Percentiles rank a stretch among this genome's conserved stretches.
These are phyloP conservation scores for Heliothis virescens DNA, from an alignment of 1,140 invertebrate species.

Conservation along the genomic window DNA sequence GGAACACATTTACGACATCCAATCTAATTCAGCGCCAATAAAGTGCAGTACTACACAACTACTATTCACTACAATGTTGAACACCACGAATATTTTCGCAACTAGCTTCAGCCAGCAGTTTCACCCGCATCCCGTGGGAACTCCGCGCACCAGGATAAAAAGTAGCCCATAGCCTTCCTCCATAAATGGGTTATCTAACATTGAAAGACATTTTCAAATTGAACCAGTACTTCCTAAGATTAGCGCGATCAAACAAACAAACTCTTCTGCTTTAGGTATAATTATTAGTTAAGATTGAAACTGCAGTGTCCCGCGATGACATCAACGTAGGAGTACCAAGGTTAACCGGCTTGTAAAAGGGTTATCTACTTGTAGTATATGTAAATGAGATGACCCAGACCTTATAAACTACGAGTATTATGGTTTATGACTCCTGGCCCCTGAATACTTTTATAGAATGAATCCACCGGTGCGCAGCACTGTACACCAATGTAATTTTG, in stretches of 20 bases:
- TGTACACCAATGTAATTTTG: too few species aligned
- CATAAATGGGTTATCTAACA: too few species aligned
- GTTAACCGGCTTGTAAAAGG: conserved; percentile 32
- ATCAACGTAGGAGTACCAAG: conserved; percentile 24
- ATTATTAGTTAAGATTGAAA: not conserved
- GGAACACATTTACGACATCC: not conserved
- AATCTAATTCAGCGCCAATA: conserved; percentile 13
- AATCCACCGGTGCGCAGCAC: too few species aligned
- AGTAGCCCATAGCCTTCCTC: too few species aligned
- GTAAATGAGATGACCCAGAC: conserved; percentile 38
- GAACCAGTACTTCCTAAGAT: too few species aligned
- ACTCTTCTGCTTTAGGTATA: not conserved
- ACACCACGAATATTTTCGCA: too few species aligned
- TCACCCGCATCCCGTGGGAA: too few species aligned
- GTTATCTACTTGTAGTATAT: conserved; percentile 22
- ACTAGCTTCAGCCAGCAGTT: too few species aligned
- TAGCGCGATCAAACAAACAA: not conserved
- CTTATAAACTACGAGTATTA: not conserved
- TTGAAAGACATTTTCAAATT: too few species aligned
- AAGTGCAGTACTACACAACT: not conserved
- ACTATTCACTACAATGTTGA: conserved; percentile 5
- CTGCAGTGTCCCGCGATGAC: conserved; percentile 10
- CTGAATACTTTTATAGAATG: too few species aligned
- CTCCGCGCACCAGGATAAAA: too few species aligned
- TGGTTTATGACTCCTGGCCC: not conserved